Evolutionary conservation across 2,113 vertebrate genomes (phyloP).

Genomic region (Syngnathus typhle): DNA sequence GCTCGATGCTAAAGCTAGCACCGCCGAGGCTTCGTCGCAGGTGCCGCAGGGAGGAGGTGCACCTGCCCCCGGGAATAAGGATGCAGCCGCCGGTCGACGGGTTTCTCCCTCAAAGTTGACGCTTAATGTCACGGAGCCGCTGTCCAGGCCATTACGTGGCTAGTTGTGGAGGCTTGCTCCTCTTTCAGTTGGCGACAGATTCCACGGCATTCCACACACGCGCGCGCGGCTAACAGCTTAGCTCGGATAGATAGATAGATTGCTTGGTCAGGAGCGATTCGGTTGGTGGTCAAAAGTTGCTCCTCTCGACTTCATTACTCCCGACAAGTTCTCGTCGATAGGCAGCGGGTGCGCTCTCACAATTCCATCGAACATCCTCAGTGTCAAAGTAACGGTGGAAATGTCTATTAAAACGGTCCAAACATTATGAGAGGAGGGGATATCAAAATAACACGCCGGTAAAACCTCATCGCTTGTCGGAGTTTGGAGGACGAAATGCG

Average conservation of each 20-base stretch:
- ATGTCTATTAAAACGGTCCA: conserved; percentile 5
- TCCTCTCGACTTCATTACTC: conserved; percentile 25
- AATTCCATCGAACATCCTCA: background rate
- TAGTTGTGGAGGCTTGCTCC: background rate
- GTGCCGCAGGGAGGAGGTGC: conserved; percentile 59
- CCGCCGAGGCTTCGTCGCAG: conserved; percentile 47
- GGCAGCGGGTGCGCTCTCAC: background rate
- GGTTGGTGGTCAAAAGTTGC: conserved; percentile 41
- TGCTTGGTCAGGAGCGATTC: background rate
- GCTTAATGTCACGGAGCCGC: background rate
- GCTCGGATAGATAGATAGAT: conserved; percentile 51
- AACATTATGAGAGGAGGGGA: background rate
- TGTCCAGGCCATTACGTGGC: too few relatives aligned
- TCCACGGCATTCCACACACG: conserved; percentile 17
- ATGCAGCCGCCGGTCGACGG: background rate
- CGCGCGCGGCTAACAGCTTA: conserved; percentile 29
- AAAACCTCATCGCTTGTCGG: conserved; percentile 20
- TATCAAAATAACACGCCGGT: conserved; percentile 5
- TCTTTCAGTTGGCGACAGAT: background rate
- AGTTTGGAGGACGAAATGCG: conserved; percentile 35
- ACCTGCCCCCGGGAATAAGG: conserved; percentile 48
- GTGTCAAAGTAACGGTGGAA: background rate
- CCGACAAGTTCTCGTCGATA: background rate
- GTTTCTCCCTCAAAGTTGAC: conserved; percentile 1
- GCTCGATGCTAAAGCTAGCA: conserved; percentile 28